Percentiles rank a stretch among this genome's conserved stretches.
Evolutionary conservation across 2,888 invertebrate species (phyloP).

Genomic region (Lacanobia wlatinum): DNA sequence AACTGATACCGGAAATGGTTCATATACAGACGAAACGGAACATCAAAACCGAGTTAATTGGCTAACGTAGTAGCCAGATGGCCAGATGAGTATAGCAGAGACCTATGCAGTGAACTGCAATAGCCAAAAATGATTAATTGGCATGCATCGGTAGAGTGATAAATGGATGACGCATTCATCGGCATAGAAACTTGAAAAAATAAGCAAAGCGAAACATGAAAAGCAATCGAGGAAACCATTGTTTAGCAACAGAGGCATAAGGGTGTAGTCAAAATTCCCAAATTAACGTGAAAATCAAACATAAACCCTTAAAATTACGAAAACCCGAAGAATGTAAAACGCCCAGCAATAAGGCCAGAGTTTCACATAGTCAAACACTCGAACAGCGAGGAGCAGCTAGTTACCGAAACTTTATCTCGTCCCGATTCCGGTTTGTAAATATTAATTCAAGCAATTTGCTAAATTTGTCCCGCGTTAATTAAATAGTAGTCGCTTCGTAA

Average conservation of each 20-base stretch:
- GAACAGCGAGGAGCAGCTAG: conserved; percentile 55
- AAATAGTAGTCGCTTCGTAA: conserved; percentile 74
- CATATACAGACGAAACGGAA: conserved; percentile 6
- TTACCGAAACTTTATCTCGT: conserved; percentile 63
- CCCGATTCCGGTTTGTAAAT: conserved; percentile 65
- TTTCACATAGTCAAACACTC: conserved; percentile 54
- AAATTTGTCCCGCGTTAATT: conserved; percentile 77
- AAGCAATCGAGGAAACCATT: conserved; percentile 2
- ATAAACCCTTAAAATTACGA: conserved; percentile 37
- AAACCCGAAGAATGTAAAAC: conserved; percentile 49
- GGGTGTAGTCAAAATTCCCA: neutral
- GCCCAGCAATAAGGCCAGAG: conserved; percentile 41
- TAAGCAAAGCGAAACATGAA: neutral
- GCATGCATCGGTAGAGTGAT: conserved; percentile 13
- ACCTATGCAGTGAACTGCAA: conserved; percentile 19
- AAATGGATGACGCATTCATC: conserved; percentile 21
- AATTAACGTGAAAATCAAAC: conserved; percentile 36
- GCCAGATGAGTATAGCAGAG: neutral
- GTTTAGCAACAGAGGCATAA: conserved; percentile 12
- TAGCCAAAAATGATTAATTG: conserved; percentile 29
- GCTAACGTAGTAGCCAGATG: conserved; percentile 21
- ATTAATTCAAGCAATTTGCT: conserved; percentile 69
- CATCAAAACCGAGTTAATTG: conserved; percentile 28
- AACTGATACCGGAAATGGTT: neutral
- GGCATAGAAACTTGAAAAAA: conserved; percentile 24